Base-by-base conservation (phyloP, 2,888 invertebrate species). In the Phyllotreta cruciferae region DNA sequence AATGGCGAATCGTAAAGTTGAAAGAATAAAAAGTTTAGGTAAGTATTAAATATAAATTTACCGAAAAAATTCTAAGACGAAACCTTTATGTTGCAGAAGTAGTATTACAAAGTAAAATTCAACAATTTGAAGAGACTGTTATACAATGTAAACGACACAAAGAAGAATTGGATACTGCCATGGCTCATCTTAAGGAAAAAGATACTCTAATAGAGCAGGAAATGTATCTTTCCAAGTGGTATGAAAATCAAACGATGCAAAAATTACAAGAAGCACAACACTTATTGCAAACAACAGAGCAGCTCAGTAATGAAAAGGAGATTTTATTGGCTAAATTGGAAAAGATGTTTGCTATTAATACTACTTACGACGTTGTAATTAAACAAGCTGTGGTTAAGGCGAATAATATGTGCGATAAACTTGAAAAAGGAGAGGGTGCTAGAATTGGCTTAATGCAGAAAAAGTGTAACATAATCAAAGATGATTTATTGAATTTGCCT, bases 321-420 rank as follows among this genome's bases (percentile, higher is more conserved):
- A 64, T 72, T 34, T 52, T 73, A 7, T 70, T 71, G 34, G 60
- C 57, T 6, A 73, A 73, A 55, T 63, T 73, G 6, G 71, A 71
- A 62, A 64, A 68, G 37, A 70, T 69, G 34, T 72, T 70, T 38
- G 60, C 49, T 37, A 72, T 70, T 47, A 71, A 70, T 24, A 47
- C 58, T 11, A 41, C 62, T 0, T 71, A 73, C 58, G 66, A 70
- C 44, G 44, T n/a, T 35, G 9, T 61, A 0, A 53, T 56, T 1
- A 34, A 64, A 7, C 61, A 24, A 2, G 64, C 61, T 3, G 57
- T 64, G n/a, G 41, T 11, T 11, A 42, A 53, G 7, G 64, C 57
- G 13, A n/a, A 56, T 13, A 39, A 57, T 47, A 54, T 64, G 57
- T 34, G 61, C n/a, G 56, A 50, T 38, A 42, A 49, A 37, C 57